Evolutionary conservation across 2,113 vertebrate species (phyloP), one percentile per base, ranked within the genome.

Genomic region (Murina feae): DNA sequence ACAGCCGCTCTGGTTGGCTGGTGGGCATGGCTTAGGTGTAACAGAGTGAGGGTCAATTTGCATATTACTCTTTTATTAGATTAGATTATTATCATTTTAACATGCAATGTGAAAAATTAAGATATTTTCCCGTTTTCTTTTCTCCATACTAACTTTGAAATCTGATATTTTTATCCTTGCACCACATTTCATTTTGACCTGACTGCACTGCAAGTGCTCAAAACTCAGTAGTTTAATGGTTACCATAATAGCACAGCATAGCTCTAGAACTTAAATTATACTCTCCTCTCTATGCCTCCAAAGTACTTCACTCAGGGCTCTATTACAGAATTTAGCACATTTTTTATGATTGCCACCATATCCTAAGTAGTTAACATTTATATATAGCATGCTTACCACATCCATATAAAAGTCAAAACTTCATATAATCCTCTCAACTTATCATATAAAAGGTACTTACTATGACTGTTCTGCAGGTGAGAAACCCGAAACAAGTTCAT

Each of bases 81-180:
- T n/a, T n/a, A n/a, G n/a, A n/a, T 68, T 60, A 55, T 69, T 72
- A 51, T 88, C 39, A 91, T 82, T 78, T 86, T 44, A 76, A 86
- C 76, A 88, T 65, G 39, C 65, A 72, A 83, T 84, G 83, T 69
- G 68, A 92, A 93, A 90, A 85, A 71, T 91, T 76, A 92, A 25
- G 30, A 55, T 86, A 63, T 51, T 53, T 69, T 60, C 32, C 11
- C 32, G 49, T 6, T 55, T 49, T 55, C n/a, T 37, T 44, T 30
- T 18, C 18, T 18, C 1, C 2, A 6, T 16, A 78, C 10, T 42
- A 81, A 72, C 28, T 83, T 80, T 49, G 51, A 86, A 78, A 42
- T 82, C 63, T 65, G 25, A 28, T 68, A 89, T 71, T 51, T 51
- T 72, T 58, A 55, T 20, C 20, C 11, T 44, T 25, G 78, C 0